Evolutionary conservation across 2,888 invertebrate genomes (phyloP).

Genomic region (Leistus spinibarbis): DNA sequence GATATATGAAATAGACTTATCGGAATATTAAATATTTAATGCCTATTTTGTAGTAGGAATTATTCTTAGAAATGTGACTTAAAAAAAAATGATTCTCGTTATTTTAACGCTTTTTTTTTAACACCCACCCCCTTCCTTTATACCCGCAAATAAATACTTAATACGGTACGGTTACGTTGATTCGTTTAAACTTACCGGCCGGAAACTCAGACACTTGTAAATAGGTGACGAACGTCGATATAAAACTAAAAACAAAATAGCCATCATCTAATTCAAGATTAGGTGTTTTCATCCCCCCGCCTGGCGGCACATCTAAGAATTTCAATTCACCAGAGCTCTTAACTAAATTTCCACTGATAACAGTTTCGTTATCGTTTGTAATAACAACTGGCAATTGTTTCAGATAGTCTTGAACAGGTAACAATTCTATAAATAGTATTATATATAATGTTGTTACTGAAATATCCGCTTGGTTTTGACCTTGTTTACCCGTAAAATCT

Average conservation of each 20-base stretch:
- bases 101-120: too few relatives aligned
- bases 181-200: constrained; percentile 61
- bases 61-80: too few relatives aligned
- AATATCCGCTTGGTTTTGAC: neutral
- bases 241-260: constrained; percentile 67
- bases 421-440: neutral
- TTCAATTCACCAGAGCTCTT: constrained; percentile 44
- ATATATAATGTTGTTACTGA: neutral
- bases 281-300: constrained; percentile 55
- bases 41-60: too few relatives aligned
- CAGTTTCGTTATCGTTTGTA: neutral
- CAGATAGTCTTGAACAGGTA: neutral
- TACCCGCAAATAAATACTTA: too few relatives aligned
- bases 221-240: constrained; percentile 66
- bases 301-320: constrained; percentile 53
- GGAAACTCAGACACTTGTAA: constrained; percentile 71
- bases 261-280: constrained; percentile 65
- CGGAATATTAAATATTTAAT: too few relatives aligned
- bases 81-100: too few relatives aligned
- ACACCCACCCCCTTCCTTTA: too few relatives aligned
- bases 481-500: neutral
- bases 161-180: neutral
- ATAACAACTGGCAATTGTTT: neutral
- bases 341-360: constrained; percentile 5
- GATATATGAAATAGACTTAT: too few relatives aligned